A percentile compares a stretch with the other conserved stretches of the same genome.
Conservation (phyloP, 2,113 vertebrate genomes). For the Marmota monax region DNA sequence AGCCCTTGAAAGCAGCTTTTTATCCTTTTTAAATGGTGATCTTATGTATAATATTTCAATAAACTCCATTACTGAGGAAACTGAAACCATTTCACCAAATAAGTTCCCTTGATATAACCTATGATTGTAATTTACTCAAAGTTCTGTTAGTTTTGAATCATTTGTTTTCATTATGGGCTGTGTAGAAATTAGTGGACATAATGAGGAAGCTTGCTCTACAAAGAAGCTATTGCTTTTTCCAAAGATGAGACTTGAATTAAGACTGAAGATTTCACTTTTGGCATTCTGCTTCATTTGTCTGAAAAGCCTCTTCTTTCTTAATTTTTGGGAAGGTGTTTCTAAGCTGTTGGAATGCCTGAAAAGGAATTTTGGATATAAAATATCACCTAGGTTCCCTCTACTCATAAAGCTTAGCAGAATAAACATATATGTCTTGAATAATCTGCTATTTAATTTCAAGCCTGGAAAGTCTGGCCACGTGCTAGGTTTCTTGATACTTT, state of each 20-base stretch:
- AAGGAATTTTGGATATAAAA: conserved; percentile 63
- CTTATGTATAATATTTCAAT: not conserved
- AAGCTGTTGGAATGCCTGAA: conserved; percentile 55
- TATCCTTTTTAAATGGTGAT: not conserved
- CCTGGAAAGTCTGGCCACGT: not conserved
- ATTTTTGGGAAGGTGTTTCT: conserved; percentile 49
- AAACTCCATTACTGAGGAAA: conserved; percentile 6
- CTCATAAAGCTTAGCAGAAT: conserved; percentile 49
- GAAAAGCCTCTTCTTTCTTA: conserved; percentile 63
- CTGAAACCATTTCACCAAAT: not conserved
- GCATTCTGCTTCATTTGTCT: conserved; percentile 50
- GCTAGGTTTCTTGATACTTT: not conserved
- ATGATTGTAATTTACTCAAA: conserved; percentile 69
- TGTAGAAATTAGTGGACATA: conserved; percentile 49
- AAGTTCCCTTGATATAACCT: not conserved
- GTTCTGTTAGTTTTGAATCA: conserved; percentile 61
- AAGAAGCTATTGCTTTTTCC: conserved; percentile 67
- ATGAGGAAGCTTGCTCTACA: conserved; percentile 37
- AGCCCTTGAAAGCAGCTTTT: not conserved
- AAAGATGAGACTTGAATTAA: conserved; percentile 67
- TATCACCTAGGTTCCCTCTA: conserved; percentile 56
- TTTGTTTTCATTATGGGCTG: conserved; percentile 57
- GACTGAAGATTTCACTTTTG: conserved; percentile 41
- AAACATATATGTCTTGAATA: conserved; percentile 38
- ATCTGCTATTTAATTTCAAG: conserved; percentile 25